Conservation (phyloP, 2,113 vertebrate genomes). For the Sterrhoptilus dennistouni region DNA sequence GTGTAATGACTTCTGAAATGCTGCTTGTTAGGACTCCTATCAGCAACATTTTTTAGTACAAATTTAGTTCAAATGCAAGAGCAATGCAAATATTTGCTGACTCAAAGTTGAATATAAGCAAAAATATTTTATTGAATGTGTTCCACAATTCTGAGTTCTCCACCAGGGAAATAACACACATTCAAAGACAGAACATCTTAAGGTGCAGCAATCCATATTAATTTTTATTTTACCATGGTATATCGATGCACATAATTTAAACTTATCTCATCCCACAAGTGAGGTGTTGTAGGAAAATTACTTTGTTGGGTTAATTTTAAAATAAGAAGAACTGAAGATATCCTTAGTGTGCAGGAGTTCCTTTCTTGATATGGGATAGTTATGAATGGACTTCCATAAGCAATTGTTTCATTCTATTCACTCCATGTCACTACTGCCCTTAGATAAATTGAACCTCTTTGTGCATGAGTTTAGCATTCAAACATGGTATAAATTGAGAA, state of each 20-base stretch:
- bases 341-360: fast-evolving
- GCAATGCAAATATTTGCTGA: background rate
- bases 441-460: background rate
- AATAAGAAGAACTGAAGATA: background rate
- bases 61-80: background rate
- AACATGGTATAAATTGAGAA: background rate
- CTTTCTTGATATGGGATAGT: background rate
- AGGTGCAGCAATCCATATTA: background rate
- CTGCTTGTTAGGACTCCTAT: background rate
- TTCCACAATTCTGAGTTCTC: background rate
- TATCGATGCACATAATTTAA: background rate
- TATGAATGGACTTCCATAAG: background rate
- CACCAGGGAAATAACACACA: background rate
- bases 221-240: background rate
- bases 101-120: background rate
- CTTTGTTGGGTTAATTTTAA: background rate
- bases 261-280: background rate
- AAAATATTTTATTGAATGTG: background rate
- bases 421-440: background rate
- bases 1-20: background rate
- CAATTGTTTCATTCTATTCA: background rate
- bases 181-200: background rate
- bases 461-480: background rate
- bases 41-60: background rate
- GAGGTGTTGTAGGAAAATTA: background rate